Percentiles rank a stretch among this genome's conserved stretches.
phyloP scores from a whole-genome alignment of 2,797 vertebrate species.

The Takifugu ocellatus region DNA sequence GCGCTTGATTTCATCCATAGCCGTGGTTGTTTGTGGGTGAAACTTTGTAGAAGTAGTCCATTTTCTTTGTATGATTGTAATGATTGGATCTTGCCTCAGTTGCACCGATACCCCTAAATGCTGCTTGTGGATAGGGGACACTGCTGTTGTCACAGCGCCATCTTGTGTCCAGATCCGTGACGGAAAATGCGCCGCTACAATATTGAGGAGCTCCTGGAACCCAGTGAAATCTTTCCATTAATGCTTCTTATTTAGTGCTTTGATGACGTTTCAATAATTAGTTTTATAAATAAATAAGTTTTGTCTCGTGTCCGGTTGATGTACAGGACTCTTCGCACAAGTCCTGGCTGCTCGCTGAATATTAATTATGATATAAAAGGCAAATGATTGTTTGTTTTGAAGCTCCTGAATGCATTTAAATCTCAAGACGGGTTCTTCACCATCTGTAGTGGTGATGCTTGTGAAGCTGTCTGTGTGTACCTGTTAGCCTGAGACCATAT shows the following conservation, averaged over 20 bases:
- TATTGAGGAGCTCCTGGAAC: no score
- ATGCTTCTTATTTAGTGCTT: no score
- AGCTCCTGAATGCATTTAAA: neutral
- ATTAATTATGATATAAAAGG: neutral
- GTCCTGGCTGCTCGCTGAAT: neutral
- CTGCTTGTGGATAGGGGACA: neutral
- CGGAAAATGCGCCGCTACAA: neutral
- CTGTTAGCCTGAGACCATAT: neutral
- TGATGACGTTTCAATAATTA: no score
- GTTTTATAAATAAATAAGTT: no score
- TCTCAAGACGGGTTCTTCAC: neutral
- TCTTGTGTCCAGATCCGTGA: constrained; percentile 51
- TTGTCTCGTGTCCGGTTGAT: neutral
- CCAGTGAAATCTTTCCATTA: no score
- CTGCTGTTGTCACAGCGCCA: constrained; percentile 53
- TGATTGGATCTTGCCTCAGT: no score
- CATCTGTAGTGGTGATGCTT: constrained; percentile 1
- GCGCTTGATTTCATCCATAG: no score
- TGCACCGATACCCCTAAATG: neutral
- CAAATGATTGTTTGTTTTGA: neutral
- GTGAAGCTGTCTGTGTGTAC: neutral
- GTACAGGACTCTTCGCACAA: neutral
- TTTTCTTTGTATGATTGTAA: no score
- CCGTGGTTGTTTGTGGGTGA: no score
- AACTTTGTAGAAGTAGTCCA: no score